Conservation (phyloP, 2,113 vertebrate species). For the Cynocephalus volans region DNA sequence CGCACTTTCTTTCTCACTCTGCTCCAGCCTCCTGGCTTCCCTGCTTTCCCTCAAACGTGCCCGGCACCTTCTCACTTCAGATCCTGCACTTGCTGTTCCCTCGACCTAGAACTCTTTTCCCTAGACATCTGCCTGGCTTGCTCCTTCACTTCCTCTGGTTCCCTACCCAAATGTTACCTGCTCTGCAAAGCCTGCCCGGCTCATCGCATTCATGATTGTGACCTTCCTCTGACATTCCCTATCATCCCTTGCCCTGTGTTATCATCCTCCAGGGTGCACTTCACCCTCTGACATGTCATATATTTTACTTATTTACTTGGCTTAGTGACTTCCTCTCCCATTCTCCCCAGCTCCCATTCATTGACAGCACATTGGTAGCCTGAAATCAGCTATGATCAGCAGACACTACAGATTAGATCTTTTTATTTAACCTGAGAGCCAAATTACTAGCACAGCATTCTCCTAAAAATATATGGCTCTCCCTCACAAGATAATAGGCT, state of each 20-base stretch:
- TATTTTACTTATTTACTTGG: no score
- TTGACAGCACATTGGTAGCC: background rate
- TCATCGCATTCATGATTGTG: background rate
- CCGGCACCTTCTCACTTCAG: background rate
- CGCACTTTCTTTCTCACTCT: background rate
- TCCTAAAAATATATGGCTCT: background rate
- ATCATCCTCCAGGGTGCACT: rapidly evolving
- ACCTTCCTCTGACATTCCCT: background rate
- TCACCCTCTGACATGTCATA: background rate
- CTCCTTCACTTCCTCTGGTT: background rate
- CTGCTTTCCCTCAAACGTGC: rapidly evolving
- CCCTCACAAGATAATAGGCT: background rate
- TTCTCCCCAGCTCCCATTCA: background rate
- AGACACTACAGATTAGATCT: background rate
- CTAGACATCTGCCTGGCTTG: no score
- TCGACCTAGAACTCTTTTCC: background rate
- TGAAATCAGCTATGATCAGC: background rate
- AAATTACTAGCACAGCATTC: background rate
- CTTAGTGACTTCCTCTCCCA: background rate
- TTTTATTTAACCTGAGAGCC: background rate
- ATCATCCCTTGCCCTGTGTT: background rate
- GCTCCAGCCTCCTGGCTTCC: background rate
- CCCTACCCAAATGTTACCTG: background rate
- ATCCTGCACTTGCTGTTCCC: background rate
- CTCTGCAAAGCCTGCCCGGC: background rate